These are phyloP conservation scores for Melieria crassipennis DNA, from an alignment of 2,888 invertebrate species.

Conservation along the genomic window DNA sequence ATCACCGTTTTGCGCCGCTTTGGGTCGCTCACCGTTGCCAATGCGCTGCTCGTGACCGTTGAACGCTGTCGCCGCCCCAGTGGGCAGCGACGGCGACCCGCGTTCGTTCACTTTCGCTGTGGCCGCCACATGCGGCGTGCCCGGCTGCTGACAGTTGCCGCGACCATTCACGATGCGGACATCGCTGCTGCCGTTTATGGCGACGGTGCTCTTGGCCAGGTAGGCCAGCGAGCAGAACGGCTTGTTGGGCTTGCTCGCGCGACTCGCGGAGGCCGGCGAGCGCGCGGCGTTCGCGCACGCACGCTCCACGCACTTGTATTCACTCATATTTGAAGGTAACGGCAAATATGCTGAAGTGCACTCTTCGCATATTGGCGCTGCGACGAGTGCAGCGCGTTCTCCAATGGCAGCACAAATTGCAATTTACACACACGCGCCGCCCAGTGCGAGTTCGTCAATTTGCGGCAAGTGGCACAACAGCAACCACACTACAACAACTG, in stretches of 20 bases:
- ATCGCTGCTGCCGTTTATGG: conserved; percentile 43
- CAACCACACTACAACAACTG: too few relatives aligned
- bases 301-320: conserved; percentile 16
- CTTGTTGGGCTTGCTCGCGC: conserved; percentile 37
- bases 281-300: conserved; percentile 17
- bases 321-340: conserved; percentile 14
- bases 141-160: conserved; percentile 28
- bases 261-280: conserved; percentile 7
- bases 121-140: conserved; percentile 43
- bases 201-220: conserved; percentile 49
- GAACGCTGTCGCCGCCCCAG: conserved; percentile 42
- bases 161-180: conserved; percentile 42
- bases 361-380: conserved; percentile 11
- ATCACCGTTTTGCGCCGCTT: neutral
- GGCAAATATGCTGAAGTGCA: too few relatives aligned
- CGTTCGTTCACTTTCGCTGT: conserved; percentile 47
- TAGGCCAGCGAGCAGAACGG: conserved; percentile 50
- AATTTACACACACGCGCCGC: too few relatives aligned
- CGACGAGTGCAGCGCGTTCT: too few relatives aligned
- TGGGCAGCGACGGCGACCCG: conserved; percentile 45
- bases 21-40: conserved; percentile 11
- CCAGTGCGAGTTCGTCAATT: too few relatives aligned
- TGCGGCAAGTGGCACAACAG: too few relatives aligned
- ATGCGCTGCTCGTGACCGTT: conserved; percentile 34
- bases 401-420: too few relatives aligned